Conservation (phyloP, 2,113 vertebrate species). For the Siphamia tubifer region DNA sequence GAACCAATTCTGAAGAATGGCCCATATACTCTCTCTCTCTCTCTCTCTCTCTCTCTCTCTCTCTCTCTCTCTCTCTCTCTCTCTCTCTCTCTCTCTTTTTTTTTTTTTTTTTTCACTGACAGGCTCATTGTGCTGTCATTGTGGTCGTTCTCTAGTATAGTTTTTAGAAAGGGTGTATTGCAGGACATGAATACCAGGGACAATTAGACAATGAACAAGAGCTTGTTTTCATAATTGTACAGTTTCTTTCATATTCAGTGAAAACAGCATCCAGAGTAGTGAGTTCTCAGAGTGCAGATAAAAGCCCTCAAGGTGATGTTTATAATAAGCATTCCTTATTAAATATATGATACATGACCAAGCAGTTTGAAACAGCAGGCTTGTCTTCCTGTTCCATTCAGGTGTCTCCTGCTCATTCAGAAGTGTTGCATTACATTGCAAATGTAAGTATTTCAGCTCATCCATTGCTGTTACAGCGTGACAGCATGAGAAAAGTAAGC, state of each 20-base stretch:
- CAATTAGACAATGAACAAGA: conserved; percentile 2
- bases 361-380: conserved; percentile 3
- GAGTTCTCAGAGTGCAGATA: conserved; percentile 26
- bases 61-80: too few species aligned
- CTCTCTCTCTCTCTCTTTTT: too few species aligned
- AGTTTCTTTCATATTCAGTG: too few species aligned
- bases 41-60: too few species aligned
- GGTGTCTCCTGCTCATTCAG: conserved; percentile 17
- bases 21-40: too few species aligned
- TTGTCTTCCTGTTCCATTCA: conserved; percentile 14
- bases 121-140: background rate
- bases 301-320: conserved; percentile 26
- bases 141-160: background rate
- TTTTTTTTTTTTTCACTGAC: conserved; percentile 17
- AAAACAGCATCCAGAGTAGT: conserved; percentile 37
- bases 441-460: conserved; percentile 52
- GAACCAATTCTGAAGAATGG: too few species aligned
- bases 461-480: conserved; percentile 60
- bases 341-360: conserved; percentile 17
- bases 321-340: conserved; percentile 41
- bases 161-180: conserved; percentile 15
- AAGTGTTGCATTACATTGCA: conserved; percentile 54
- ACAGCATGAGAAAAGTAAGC: conserved; percentile 55
- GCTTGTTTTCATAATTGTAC: conserved; percentile 3
- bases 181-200: background rate